Base-by-base conservation (phyloP, 2,113 vertebrate species). In the Odobenus rosmarus region DNA sequence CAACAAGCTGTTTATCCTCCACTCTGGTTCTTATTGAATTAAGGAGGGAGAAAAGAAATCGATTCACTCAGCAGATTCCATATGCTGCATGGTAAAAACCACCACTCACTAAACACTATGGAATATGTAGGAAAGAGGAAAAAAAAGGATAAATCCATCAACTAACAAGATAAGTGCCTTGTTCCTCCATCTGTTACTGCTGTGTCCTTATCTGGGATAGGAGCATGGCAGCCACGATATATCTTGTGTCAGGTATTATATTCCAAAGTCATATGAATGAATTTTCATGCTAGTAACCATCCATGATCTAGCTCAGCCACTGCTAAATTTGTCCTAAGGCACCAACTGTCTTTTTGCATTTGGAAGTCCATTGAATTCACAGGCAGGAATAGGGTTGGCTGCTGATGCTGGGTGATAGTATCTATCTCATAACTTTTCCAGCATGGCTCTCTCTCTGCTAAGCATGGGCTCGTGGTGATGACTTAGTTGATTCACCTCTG, bases 101-200 rank as follows among this genome's bases (percentile, higher is more conserved):
- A 85, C 51, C 98, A 96, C 96, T 92, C 97, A 39, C 97, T 14
- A 93, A 98, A 96, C 96, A 53, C 98, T 99, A 98, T 99, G 98
- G 99, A 98, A 99, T 99, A 96, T 99, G 98, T 98, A 99, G 98
- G 98, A 97, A 98, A 98, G 96, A 97, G 95, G 95, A 71, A 97
- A 97, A 46, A 39, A 97, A 98, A 98, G 98, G 98, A 99, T 99
- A 99, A 99, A 99, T 99, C 98, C 98, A 99, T 99, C 98, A 99
- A 94, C 98, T 99, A 99, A 99, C 99, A 99, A 99, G 99, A 99
- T 99, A 99, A 99, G 98, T 98, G 98, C 98, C 98, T 98, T 99
- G 99, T 99, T 99, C 98, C 98, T 98, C 99, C 99, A 99, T 99
- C 98, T 99, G 99, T 99, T 99, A 99, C 98, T 97, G 98, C 98